phyloP scores from a whole-genome alignment of 2,888 invertebrate species.

The Drosophila paucipuncta region DNA sequence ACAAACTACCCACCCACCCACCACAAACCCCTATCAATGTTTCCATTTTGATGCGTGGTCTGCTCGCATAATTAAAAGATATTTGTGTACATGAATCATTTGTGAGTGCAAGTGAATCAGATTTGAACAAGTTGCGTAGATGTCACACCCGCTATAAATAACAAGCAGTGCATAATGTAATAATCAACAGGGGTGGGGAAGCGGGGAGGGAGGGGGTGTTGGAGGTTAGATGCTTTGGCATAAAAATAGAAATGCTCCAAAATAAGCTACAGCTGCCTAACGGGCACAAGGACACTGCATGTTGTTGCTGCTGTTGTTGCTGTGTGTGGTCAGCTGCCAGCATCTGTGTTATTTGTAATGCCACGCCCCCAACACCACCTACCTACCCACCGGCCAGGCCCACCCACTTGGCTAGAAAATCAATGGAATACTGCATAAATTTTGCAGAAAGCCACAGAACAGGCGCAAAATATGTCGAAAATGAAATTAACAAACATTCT shows the following conservation, averaged over 20 bases:
- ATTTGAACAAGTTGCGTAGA: slow-evolving; percentile 61
- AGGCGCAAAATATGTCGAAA: slow-evolving; percentile 22
- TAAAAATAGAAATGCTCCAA: slow-evolving; percentile 77
- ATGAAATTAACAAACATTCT: slow-evolving; percentile 30
- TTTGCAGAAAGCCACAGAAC: slow-evolving; percentile 24
- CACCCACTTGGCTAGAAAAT: slow-evolving; percentile 31
- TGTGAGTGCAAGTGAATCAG: slow-evolving; percentile 41
- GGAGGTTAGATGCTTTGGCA: slow-evolving; percentile 37
- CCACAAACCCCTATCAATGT: background rate
- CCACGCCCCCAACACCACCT: slow-evolving; percentile 21
- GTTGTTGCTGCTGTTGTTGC: slow-evolving; percentile 9
- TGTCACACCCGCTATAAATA: slow-evolving; percentile 59
- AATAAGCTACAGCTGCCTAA: slow-evolving; percentile 65
- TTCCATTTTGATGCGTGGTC: slow-evolving; percentile 24
- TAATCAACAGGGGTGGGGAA: background rate
- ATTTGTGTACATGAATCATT: slow-evolving; percentile 55
- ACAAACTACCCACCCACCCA: background rate
- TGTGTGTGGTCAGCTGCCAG: slow-evolving; percentile 34
- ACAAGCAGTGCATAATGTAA: slow-evolving; percentile 52
- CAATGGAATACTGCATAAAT: slow-evolving; percentile 49
- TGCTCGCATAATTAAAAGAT: slow-evolving; percentile 58
- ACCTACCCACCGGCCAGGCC: background rate
- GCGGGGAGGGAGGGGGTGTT: slow-evolving; percentile 4
- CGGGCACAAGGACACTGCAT: slow-evolving; percentile 71
- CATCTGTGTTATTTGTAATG: slow-evolving; percentile 55